phyloP scores from a whole-genome alignment of 2,113 vertebrate species.

The Corythoichthys haematopterus region DNA sequence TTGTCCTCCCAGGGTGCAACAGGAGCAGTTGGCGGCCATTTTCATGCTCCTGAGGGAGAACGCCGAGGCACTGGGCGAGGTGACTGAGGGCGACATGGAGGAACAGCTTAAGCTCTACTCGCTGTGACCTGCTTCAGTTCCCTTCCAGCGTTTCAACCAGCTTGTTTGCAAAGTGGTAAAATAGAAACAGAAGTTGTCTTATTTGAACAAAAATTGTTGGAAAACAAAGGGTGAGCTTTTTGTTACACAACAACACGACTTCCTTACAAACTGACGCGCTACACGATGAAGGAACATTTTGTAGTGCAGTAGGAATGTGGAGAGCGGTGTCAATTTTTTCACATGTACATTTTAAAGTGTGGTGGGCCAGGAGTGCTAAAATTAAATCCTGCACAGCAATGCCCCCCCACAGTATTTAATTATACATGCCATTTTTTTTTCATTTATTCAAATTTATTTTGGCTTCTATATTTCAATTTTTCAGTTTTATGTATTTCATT shows the following conservation, averaged over 20 bases:
- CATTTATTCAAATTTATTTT: too few species aligned
- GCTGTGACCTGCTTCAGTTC: conserved; percentile 27
- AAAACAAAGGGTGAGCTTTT: neutral
- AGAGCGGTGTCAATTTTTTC: too few species aligned
- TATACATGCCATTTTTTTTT: too few species aligned
- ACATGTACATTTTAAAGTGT: too few species aligned
- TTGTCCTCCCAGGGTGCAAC: conserved; percentile 79
- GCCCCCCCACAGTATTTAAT: too few species aligned
- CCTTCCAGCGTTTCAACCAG: neutral
- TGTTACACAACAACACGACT: neutral
- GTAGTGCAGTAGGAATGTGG: too few species aligned
- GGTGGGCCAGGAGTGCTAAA: too few species aligned
- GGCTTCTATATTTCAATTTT: too few species aligned
- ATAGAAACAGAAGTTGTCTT: neutral
- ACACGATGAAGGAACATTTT: too few species aligned
- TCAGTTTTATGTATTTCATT: too few species aligned
- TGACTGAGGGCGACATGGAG: conserved; percentile 83
- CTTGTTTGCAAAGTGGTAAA: neutral
- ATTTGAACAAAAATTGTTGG: neutral
- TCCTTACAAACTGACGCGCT: too few species aligned
- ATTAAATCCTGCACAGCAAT: too few species aligned
- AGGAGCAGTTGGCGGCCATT: conserved; percentile 89
- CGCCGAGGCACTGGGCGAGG: conserved; percentile 83
- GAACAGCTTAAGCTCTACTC: conserved; percentile 75
- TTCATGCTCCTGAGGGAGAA: conserved; percentile 86